Evolutionary conservation across 2,113 vertebrate species (phyloP).

Genomic region (Hippocampus barbouri): DNA sequence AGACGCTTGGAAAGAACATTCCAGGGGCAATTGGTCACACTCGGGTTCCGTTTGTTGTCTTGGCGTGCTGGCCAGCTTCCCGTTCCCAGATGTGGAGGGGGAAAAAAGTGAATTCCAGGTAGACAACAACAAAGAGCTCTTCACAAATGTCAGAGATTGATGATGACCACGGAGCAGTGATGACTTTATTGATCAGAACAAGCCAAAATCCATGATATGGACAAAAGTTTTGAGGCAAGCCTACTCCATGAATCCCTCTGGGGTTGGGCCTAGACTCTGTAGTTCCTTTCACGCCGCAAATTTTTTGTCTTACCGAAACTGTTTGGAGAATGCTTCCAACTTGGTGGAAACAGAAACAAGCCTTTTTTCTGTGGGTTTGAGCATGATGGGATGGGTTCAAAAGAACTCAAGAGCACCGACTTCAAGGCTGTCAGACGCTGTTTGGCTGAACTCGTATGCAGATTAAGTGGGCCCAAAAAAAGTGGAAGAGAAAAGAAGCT

Average conservation of each 20-base stretch:
- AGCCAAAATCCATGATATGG: neutral
- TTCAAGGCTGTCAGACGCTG: neutral
- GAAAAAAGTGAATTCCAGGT: conserved; percentile 22
- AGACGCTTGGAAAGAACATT: conserved; percentile 9
- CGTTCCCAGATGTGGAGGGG: conserved; percentile 26
- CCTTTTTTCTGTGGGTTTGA: no score
- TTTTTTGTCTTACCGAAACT: no score
- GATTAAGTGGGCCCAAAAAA: neutral
- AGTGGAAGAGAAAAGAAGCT: neutral
- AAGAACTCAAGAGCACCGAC: neutral
- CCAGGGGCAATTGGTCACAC: conserved; percentile 37
- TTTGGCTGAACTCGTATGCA: neutral
- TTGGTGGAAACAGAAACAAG: no score
- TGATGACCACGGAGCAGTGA: neutral
- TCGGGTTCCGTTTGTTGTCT: conserved; percentile 37
- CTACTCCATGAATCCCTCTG: neutral
- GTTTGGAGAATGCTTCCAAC: no score
- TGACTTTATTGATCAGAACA: neutral
- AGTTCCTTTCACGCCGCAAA: neutral
- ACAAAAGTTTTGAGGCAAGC: neutral
- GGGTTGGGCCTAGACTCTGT: neutral
- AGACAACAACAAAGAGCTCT: neutral
- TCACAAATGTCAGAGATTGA: neutral
- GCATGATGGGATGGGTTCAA: neutral
- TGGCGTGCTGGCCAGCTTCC: conserved; percentile 27